Base-by-base conservation (phyloP, 2,888 invertebrate species). In the Rhamphomyia laevipes region DNA sequence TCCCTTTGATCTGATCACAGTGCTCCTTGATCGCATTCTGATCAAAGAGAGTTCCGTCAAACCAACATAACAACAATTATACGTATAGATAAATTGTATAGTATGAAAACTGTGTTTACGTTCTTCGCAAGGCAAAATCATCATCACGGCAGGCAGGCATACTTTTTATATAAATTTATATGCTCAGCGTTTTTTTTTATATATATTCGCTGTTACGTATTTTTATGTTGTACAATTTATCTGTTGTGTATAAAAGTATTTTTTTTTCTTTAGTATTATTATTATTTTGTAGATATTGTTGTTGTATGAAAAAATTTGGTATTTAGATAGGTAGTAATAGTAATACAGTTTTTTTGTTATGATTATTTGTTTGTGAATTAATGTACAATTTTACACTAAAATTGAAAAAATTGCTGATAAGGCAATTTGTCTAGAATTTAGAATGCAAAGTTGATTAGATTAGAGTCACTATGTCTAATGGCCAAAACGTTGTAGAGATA, bases 31-130 rank as follows among this genome's bases (percentile, higher is more conserved):
- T 68, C 69, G 69, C 67, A 64, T 70, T 70, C 66, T 70, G 70
- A 70, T 70, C 70, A 70, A 70, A 70, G 70, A 67, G 70, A 57
- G 66, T 70, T 69, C 70, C 70, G 70, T 67, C 67, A 67, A 65
- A 9, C 5, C 23, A 27, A 27, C 4, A 27, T 6, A 12, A 33
- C 13, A 33, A 33, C 11, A 11, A 5, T 33, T n/a, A 7, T 38
- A 38, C 17, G 16, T 38, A 17, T 16, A n/a, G n/a, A n/a, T n/a
- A n/a, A n/a, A 27, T 21, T 21, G 5, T 21, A 21, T 21, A 21
- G 21, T 4, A 5, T 21, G 7, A 35, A 35, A n/a, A 35, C 35
- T 11, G 38, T 17, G 38, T 27, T 27, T 35, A 13, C 33, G 33
- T 35, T 13, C 33, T 4, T 35, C 6, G 33, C n/a, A 35, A 15